Evolutionary conservation across 1,140 invertebrate species (phyloP).

Genomic region (Lepeophtheirus salmonis): DNA sequence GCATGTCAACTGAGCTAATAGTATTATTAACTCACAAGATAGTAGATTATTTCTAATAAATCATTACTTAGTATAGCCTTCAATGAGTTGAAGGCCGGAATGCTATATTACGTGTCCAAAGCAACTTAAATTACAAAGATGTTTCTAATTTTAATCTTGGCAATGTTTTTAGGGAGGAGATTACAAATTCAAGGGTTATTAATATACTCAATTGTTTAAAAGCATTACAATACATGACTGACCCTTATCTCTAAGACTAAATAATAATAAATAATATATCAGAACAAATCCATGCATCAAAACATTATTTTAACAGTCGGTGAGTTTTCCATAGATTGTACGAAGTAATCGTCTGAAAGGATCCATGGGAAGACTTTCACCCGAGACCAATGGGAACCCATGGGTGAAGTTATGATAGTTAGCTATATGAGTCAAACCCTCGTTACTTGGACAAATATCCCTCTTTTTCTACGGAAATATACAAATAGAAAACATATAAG

Average conservation of each 20-base stretch:
- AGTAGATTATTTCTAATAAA: no score
- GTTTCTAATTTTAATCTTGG: neutral
- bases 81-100: neutral
- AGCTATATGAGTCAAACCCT: neutral
- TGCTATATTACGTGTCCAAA: no score
- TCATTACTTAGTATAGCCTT: no score
- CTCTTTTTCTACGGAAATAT: neutral
- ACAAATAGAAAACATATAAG: neutral
- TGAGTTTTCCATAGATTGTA: neutral
- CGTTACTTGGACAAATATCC: neutral
- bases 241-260: no score
- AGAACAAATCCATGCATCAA: neutral
- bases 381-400: neutral
- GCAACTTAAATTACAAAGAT: neutral
- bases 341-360: neutral
- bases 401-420: neutral
- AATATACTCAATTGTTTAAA: no score
- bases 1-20: no score
- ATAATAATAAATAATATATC: no score
- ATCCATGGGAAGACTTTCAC: neutral
- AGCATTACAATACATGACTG: no score
- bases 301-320: neutral
- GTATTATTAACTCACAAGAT: no score
- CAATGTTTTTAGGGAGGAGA: no score
- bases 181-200: no score